Conservation (phyloP, 2,797 vertebrate species). For the Craterocephalus amniculus region DNA sequence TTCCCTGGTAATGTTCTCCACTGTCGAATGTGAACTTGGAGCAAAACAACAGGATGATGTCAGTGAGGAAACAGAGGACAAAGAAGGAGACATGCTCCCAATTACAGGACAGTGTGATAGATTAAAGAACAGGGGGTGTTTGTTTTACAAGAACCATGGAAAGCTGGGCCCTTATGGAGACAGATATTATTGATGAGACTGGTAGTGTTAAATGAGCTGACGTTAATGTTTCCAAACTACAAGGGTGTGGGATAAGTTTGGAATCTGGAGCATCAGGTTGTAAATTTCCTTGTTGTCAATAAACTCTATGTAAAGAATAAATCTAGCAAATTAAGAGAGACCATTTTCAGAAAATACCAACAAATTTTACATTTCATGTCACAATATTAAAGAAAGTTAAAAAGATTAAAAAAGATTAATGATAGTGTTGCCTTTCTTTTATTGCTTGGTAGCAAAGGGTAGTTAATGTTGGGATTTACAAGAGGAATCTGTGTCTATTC, state of each 20-base stretch:
- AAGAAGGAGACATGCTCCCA: slow-evolving; percentile 43
- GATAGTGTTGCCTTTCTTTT: no score
- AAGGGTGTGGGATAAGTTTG: background rate
- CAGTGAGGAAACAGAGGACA: slow-evolving; percentile 28
- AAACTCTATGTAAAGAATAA: slow-evolving; percentile 6
- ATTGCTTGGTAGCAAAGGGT: no score
- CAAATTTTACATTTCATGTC: no score
- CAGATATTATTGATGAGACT: slow-evolving; percentile 31
- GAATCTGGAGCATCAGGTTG: background rate
- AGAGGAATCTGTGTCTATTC: no score
- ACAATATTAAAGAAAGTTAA: no score
- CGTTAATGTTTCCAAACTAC: slow-evolving; percentile 10
- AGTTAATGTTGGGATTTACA: no score
- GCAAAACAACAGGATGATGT: slow-evolving; percentile 63
- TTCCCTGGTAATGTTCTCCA: slow-evolving; percentile 52
- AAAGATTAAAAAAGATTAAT: no score
- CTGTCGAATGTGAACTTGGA: slow-evolving; percentile 48
- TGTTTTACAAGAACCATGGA: slow-evolving; percentile 8
- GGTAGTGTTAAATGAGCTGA: slow-evolving; percentile 40
- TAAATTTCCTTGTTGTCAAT: slow-evolving; percentile 2
- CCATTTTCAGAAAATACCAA: background rate
- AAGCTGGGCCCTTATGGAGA: slow-evolving; percentile 19
- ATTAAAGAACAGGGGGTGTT: slow-evolving; percentile 31
- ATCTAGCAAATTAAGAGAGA: background rate
- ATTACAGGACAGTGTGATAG: slow-evolving; percentile 36